A percentile compares a stretch with the other conserved stretches of the same genome.
phyloP scores from a whole-genome alignment of 23 tunicate species.

The Phallusia fumigata region DNA sequence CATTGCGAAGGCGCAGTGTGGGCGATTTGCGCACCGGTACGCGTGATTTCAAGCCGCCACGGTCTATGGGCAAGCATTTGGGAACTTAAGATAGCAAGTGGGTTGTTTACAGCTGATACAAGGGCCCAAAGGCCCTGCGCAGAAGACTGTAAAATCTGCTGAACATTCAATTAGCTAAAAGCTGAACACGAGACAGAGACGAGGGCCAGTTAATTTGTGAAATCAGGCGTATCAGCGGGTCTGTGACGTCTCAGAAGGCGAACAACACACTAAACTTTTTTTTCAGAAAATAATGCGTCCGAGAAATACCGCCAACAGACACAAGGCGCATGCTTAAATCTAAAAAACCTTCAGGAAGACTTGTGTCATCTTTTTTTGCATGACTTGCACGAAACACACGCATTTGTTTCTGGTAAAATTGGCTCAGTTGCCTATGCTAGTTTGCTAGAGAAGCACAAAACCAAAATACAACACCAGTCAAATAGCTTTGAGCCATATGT shows the following conservation, averaged over 20 bases:
- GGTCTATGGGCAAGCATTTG: slow-evolving; percentile 4
- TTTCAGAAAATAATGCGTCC: too few species aligned
- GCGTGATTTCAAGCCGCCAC: slow-evolving; percentile 5
- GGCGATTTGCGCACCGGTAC: not conserved
- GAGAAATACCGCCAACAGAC: not conserved
- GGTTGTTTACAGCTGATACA: not conserved
- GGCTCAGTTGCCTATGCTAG: too few species aligned
- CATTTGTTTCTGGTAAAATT: too few species aligned
- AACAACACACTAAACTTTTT: too few species aligned
- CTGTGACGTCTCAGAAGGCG: too few species aligned
- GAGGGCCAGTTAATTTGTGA: not conserved
- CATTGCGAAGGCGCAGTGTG: not conserved
- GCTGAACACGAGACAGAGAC: not conserved
- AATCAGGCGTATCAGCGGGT: not conserved
- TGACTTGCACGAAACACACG: too few species aligned
- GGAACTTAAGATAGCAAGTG: slow-evolving; percentile 1
- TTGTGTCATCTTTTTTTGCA: too few species aligned
- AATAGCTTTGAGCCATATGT: not conserved
- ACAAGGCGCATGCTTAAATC: not conserved
- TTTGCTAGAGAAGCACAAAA: too few species aligned
- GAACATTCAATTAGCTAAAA: not conserved
- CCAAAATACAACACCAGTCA: too few species aligned
- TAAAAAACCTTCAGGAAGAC: not conserved
- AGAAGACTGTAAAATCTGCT: not conserved
- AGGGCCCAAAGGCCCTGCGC: not conserved